Conservation (phyloP, 2,797 vertebrate species). For the Betta splendens region DNA sequence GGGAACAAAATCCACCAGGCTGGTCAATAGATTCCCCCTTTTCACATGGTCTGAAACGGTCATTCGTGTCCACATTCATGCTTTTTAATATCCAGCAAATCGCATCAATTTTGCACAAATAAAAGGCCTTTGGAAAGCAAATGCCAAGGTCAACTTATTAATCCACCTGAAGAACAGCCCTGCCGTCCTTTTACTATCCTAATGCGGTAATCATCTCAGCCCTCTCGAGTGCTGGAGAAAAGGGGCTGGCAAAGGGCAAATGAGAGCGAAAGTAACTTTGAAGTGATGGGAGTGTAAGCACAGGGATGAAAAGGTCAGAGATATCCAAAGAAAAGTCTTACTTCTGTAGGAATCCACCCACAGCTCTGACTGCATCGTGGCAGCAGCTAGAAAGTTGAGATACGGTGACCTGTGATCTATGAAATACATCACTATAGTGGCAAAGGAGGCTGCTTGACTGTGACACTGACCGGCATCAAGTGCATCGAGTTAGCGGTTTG, state of each 20-base stretch:
- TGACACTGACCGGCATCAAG: too few relatives aligned
- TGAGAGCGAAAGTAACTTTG: constrained; percentile 30
- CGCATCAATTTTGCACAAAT: constrained; percentile 17
- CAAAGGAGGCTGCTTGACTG: not conserved
- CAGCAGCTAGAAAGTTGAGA: constrained; percentile 15
- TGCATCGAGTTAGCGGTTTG: too few relatives aligned
- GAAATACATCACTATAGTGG: constrained; percentile 6
- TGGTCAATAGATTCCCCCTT: constrained; percentile 6
- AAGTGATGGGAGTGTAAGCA: constrained; percentile 23
- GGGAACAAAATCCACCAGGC: constrained; percentile 9
- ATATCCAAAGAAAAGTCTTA: constrained; percentile 34
- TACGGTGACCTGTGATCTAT: constrained; percentile 17
- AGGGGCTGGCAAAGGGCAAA: constrained; percentile 43
- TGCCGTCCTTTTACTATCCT: constrained; percentile 36
- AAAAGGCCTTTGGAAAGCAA: constrained; percentile 26
- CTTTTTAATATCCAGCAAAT: constrained; percentile 29
- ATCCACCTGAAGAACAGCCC: constrained; percentile 42
- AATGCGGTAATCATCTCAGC: constrained; percentile 59
- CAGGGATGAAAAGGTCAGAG: constrained; percentile 33
- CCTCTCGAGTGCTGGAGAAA: constrained; percentile 33
- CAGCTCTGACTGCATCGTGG: constrained; percentile 30
- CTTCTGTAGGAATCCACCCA: constrained; percentile 22
- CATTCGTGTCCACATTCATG: constrained; percentile 48
- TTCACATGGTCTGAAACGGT: constrained; percentile 28
- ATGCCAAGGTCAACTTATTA: constrained; percentile 49